Evolutionary conservation across 2,113 vertebrate species (phyloP).

Genomic region (Xenus cinereus): DNA sequence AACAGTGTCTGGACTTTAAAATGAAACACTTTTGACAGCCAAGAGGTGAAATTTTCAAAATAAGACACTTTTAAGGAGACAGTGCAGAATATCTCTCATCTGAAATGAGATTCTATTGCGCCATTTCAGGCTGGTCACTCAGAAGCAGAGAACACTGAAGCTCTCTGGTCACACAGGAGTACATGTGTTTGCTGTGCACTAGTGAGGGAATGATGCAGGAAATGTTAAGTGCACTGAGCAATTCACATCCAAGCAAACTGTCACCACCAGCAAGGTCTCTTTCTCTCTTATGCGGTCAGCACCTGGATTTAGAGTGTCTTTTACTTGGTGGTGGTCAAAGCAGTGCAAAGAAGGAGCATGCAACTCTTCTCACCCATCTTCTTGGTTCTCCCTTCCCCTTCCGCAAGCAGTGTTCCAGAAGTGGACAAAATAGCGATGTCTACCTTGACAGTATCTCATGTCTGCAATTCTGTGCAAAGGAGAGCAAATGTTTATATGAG

Average conservation of each 20-base stretch:
- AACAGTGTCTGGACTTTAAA: background rate
- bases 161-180: background rate
- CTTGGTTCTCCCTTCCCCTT: background rate
- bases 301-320: background rate
- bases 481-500: background rate
- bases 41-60: background rate
- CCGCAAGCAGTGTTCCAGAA: background rate
- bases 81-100: background rate
- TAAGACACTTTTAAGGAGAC: background rate
- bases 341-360: background rate
- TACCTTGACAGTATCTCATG: background rate
- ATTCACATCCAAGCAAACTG: background rate
- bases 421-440: background rate
- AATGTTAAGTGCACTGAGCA: background rate
- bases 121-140: background rate
- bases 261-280: background rate
- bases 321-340: background rate
- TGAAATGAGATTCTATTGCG: background rate
- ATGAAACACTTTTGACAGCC: background rate
- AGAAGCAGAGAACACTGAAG: background rate
- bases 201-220: background rate
- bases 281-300: background rate
- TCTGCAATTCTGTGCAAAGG: background rate
- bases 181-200: accelerated
- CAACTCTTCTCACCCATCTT: background rate